Conservation (phyloP, 1,140 invertebrate species). For the Triops longicaudatus region DNA sequence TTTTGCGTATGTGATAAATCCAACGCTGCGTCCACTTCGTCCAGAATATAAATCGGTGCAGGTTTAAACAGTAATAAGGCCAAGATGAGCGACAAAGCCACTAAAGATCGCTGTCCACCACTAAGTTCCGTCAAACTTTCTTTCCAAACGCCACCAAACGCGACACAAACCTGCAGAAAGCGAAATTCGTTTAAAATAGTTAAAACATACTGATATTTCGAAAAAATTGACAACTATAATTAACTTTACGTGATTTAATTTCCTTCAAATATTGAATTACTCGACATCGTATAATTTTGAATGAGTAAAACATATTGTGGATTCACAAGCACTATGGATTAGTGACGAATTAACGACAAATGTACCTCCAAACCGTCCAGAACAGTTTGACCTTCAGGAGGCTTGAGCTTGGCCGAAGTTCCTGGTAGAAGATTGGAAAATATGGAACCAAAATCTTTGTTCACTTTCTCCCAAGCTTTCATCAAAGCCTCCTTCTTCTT, state of each 20-base stretch:
- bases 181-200: constrained; percentile 25
- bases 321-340: no score
- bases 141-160: constrained; percentile 91
- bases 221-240: no score
- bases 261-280: no score
- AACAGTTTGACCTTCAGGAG: constrained; percentile 61
- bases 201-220: no score
- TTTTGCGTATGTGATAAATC: constrained; percentile 98
- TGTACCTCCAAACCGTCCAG: constrained; percentile 78
- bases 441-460: constrained; percentile 92
- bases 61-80: constrained; percentile 95
- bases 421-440: constrained; percentile 86
- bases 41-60: constrained; percentile 95
- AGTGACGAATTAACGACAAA: no score
- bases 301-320: no score
- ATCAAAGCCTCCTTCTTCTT: constrained; percentile 72
- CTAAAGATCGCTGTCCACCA: constrained; percentile 91
- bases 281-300: no score
- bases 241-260: no score
- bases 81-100: constrained; percentile 91
- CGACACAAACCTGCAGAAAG: constrained; percentile 64
- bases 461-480: constrained; percentile 44
- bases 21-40: constrained; percentile 97
- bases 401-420: constrained; percentile 71
- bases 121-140: constrained; percentile 91